Evolutionary conservation across 2,797 vertebrate species (phyloP), one percentile per base, ranked within the genome.

Genomic region (Rhinichthys osculus): DNA sequence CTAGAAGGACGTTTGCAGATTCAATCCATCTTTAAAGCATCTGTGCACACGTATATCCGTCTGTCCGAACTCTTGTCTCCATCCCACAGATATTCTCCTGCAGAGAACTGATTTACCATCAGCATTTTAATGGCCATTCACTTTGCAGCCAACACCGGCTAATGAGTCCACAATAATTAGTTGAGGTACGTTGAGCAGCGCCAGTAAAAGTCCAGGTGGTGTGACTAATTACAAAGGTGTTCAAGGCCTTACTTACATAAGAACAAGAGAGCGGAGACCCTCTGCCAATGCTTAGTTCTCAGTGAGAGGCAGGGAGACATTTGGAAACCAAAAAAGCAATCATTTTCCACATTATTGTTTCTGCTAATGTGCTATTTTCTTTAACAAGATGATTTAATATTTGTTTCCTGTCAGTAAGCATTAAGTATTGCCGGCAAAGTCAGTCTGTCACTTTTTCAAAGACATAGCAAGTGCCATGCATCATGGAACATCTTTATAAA

Each of bases 121-220:
- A 84, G 86, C 77, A 73, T 82, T 90, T 88, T 89, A 91, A 91
- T 90, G 87, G 89, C 83, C 82, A 78, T 78, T 89, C 88, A 78
- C 82, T 89, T 86, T 83, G 78, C 87, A 90, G 91, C 88, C 90
- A 83, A 82, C 84, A 78, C 84, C 73, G 64, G 86, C 87, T 92
- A 93, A 92, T 92, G 87, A 92, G 90, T 87, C 85, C 85, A 85
- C 90, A 84, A 87, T 91, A 90, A 92, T 92, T 92, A 92, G 91
- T 87, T 47, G 73, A 90, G 90, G 89, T 91, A 87, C 85, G 85
- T 80, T 87, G 90, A 89, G 80, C 89, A 54, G 82, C 66, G 81
- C 85, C 86, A 88, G 88, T 92, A 89, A 91, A 91, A 89, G 88
- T 86, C 89, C 91, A 91, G 91, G 90, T 92, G 91, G 89, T 88